A percentile compares a stretch with the other conserved stretches of the same genome.
These are phyloP conservation scores for Craterocephalus amniculus DNA, from an alignment of 2,797 vertebrate genomes.

Conservation along the genomic window DNA sequence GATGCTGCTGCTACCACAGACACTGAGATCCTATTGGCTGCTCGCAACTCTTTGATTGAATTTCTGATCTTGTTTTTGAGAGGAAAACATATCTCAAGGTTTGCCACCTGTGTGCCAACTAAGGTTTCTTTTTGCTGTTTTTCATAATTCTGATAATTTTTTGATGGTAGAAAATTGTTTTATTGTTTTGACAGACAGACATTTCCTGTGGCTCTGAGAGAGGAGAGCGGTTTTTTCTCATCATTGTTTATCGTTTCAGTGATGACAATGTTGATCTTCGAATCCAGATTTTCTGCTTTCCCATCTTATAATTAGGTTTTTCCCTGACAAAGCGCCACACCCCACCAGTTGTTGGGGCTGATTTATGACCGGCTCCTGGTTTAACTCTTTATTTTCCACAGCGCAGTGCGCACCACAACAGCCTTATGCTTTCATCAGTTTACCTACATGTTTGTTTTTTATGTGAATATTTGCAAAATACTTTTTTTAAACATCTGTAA, in stretches of 20 bases:
- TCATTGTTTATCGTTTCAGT: background rate
- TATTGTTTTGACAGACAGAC: constrained; percentile 1
- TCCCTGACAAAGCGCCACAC: constrained; percentile 55
- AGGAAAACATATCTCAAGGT: constrained; percentile 69
- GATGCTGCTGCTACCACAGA: constrained; percentile 76
- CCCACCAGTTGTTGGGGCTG: constrained; percentile 52
- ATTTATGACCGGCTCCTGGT: constrained; percentile 42
- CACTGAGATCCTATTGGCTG: constrained; percentile 72
- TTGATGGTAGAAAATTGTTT: constrained; percentile 15
- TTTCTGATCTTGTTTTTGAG: constrained; percentile 78
- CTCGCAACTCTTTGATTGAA: constrained; percentile 77
- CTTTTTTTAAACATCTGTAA: no score
- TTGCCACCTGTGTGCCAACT: constrained; percentile 77
- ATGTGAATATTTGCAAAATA: background rate
- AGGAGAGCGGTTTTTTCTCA: constrained; percentile 16
- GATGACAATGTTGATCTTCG: background rate
- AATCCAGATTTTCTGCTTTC: background rate
- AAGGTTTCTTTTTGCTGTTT: constrained; percentile 51
- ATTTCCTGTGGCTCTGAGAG: constrained; percentile 3
- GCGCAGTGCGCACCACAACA: background rate
- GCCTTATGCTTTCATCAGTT: background rate
- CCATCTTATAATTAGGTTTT: constrained; percentile 18
- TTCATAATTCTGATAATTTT: constrained; percentile 28
- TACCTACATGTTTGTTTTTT: background rate
- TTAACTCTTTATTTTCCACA: constrained; percentile 43